Evolutionary conservation across 2,888 invertebrate species (phyloP).

Genomic region (Notodonta ziczac): DNA sequence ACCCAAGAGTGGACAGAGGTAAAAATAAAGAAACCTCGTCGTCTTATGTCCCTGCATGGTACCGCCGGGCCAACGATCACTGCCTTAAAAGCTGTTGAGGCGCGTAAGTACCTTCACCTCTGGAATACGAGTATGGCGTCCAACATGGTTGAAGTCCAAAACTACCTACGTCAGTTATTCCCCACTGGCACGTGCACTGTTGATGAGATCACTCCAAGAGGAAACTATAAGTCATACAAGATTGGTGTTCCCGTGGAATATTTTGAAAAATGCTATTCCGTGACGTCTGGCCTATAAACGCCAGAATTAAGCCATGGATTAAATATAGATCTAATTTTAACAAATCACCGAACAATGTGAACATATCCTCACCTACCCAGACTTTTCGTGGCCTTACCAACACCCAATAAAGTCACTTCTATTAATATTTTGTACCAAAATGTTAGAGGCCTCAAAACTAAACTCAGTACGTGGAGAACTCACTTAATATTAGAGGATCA

Average conservation of each 20-base stretch:
- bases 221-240: slow-evolving; percentile 19
- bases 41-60: slow-evolving; percentile 9
- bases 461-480: neutral
- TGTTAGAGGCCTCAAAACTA: slow-evolving; percentile 4
- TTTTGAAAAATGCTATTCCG: neutral
- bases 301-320: slow-evolving; percentile 14
- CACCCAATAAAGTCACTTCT: neutral
- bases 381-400: neutral
- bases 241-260: neutral
- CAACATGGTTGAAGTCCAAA: slow-evolving; percentile 14
- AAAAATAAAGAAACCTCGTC: no score
- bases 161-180: slow-evolving; percentile 23
- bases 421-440: slow-evolving; percentile 5
- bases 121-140: slow-evolving; percentile 44
- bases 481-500: neutral
- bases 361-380: neutral
- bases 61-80: slow-evolving; percentile 11
- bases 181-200: slow-evolving; percentile 21
- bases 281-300: slow-evolving; percentile 11
- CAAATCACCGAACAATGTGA: neutral
- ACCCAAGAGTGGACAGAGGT: no score
- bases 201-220: slow-evolving; percentile 24
- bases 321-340: slow-evolving; percentile 1
- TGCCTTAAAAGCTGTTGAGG: slow-evolving; percentile 16
- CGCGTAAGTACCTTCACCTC: slow-evolving; percentile 23